A percentile compares a stretch with the other conserved stretches of the same genome.
Evolutionary conservation across 2,797 vertebrate species (phyloP).

Genomic region (Gymnothorax javanicus): DNA sequence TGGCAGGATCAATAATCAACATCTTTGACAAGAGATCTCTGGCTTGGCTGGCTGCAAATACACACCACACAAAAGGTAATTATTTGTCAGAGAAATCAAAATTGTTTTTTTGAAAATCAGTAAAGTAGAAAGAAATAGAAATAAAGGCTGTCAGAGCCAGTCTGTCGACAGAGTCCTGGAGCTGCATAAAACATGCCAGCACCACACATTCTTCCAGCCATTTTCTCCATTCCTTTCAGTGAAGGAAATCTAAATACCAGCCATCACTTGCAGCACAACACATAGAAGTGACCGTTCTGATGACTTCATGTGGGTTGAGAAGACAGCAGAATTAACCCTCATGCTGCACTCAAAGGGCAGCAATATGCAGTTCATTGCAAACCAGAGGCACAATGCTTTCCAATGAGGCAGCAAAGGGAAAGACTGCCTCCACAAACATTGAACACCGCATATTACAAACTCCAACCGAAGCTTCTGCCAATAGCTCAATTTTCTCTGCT

Average conservation of each 20-base stretch:
- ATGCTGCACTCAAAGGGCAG: too few species aligned
- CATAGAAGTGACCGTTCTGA: background rate
- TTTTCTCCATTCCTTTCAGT: too few species aligned
- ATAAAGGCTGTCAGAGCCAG: background rate
- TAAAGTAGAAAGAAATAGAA: background rate
- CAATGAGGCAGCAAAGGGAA: too few species aligned
- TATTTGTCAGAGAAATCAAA: background rate
- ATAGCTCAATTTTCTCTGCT: too few species aligned
- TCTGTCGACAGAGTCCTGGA: background rate
- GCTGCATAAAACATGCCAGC: background rate
- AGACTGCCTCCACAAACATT: too few species aligned
- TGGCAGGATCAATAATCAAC: conserved; percentile 96
- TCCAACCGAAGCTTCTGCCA: too few species aligned
- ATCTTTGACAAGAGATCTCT: conserved; percentile 98
- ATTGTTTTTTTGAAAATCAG: background rate
- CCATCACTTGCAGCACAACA: background rate
- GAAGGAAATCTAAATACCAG: background rate
- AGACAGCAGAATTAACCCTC: background rate
- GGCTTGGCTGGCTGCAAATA: conserved; percentile 92
- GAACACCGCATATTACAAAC: too few species aligned
- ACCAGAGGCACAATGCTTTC: too few species aligned
- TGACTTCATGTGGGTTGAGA: background rate
- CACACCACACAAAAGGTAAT: conserved; percentile 26
- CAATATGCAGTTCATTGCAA: too few species aligned
- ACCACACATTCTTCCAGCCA: background rate